These are phyloP conservation scores for Macrosoma leucophasiata DNA, from an alignment of 2,888 invertebrate species.

Conservation along the genomic window DNA sequence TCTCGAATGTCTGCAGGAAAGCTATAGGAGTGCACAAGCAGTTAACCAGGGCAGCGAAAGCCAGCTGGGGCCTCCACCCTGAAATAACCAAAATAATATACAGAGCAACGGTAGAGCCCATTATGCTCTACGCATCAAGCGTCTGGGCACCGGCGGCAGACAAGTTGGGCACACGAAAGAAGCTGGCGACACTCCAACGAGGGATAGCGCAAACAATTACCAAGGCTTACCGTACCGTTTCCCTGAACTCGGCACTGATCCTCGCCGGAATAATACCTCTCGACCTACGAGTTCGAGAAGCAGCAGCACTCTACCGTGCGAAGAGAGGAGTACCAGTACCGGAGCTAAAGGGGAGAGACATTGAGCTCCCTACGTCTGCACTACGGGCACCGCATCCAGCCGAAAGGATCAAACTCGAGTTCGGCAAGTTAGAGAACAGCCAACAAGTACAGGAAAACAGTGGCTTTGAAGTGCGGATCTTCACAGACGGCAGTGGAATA, in stretches of 20 bases:
- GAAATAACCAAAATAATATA: not conserved
- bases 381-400: conserved; percentile 8
- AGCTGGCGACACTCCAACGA: conserved; percentile 5
- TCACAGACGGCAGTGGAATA: too few species aligned
- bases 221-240: conserved; percentile 16
- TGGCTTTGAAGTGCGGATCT: too few species aligned
- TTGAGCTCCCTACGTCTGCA: too few species aligned
- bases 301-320: conserved; percentile 15
- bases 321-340: conserved; percentile 16
- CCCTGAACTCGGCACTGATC: conserved; percentile 18
- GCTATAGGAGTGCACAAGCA: conserved; percentile 1
- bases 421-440: too few species aligned
- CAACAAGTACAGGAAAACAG: too few species aligned
- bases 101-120: too few species aligned
- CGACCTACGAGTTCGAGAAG: conserved; percentile 18
- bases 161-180: too few species aligned
- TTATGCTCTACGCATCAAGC: too few species aligned
- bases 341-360: too few species aligned
- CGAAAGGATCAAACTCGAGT: conserved; percentile 3
- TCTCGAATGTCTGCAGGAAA: not conserved
- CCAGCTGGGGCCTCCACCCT: conserved; percentile 5
- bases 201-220: conserved; percentile 16
- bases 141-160: too few species aligned
- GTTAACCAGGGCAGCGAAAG: conserved; percentile 1
- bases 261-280: conserved; percentile 21